Evolutionary conservation across 2,113 vertebrate genomes (phyloP), one percentile per base, ranked within the genome.

Genomic region (Paedocypris sp.): DNA sequence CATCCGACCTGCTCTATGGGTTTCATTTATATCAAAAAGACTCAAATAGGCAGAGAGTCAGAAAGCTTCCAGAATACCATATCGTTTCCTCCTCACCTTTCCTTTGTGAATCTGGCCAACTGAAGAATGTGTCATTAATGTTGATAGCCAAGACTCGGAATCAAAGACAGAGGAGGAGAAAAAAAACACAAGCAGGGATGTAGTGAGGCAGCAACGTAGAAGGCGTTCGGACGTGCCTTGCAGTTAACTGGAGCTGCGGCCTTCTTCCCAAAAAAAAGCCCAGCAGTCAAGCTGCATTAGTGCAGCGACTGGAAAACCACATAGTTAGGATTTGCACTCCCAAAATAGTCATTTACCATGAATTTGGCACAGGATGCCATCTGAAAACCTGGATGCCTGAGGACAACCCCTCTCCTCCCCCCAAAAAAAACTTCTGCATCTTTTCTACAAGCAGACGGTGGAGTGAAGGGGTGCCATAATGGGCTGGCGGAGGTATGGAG

Each of bases 11-110:
- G 62, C 62, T 68, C 70, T 71, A 73, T 49, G 74, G 68, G 72
- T 75, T 82, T 82, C 73, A 79, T 75, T 80, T 73, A 82, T 76
- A 83, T 85, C 74, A 80, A 81, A 83, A 82, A 78, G 76, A 79
- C 71, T 79, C 64, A 67, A 77, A 75, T 58, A 75, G 75, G 77
- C 65, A 59, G 72, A 75, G 69, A 77, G 78, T 78, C 79, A 72
- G 59, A 78, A 75, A 76, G 75, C 71, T 66, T 80, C 73, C 71
- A 77, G 73, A 76, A 76, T 79, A 74, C 76, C 50, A 69, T 72
- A 80, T 75, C 61, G 59, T 49, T 53, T 53, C 53, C 58, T 56
- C 33, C 68, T 75, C 79, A 73, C 73, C 79, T 78, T 67, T 64
- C 69, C 51, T 80, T 77, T 67, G 65, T 77, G 62, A 63, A 74